Conservation (phyloP, 2,113 vertebrate species). For the Datnioides undecimradiatus region DNA sequence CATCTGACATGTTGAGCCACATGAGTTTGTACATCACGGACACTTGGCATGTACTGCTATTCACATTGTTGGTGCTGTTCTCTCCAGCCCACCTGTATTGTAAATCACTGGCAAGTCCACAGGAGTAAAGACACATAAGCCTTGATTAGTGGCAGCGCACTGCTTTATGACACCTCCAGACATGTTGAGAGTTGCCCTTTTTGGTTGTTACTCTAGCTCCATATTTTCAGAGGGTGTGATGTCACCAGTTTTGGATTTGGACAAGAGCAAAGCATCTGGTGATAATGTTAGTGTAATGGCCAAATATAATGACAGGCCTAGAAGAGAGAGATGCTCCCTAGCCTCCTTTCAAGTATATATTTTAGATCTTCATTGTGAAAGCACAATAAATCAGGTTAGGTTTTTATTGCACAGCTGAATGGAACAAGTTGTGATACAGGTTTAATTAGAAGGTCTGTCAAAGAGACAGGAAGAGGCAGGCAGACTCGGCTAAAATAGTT, state of each 20-base stretch:
- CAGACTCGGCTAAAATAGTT: conserved; percentile 17
- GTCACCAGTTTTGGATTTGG: conserved; percentile 61
- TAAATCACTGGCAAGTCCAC: conserved; percentile 55
- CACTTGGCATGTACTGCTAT: conserved; percentile 31
- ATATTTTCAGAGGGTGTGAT: conserved; percentile 60
- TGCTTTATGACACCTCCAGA: conserved; percentile 53
- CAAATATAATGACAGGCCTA: conserved; percentile 62
- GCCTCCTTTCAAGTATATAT: conserved; percentile 36
- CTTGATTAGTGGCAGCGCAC: conserved; percentile 46
- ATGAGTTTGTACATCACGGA: conserved; percentile 9
- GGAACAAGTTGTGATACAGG: conserved; percentile 16
- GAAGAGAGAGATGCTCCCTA: conserved; percentile 34
- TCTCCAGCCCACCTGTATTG: conserved; percentile 54
- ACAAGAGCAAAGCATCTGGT: conserved; percentile 65
- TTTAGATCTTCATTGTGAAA: conserved; percentile 21
- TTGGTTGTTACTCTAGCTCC: conserved; percentile 58
- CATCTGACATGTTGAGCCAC: conserved; percentile 30
- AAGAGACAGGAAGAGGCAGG: conserved; percentile 42
- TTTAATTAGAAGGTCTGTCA: conserved; percentile 65
- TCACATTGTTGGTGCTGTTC: conserved; percentile 18
- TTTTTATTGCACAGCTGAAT: conserved; percentile 50
- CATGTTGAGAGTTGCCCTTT: conserved; percentile 68
- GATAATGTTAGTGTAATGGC: conserved; percentile 49
- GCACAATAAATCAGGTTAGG: conserved; percentile 43
- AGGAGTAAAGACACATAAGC: conserved; percentile 52